These are phyloP conservation scores for Diaperis boleti DNA, from an alignment of 2,888 invertebrate genomes.

Conservation along the genomic window DNA sequence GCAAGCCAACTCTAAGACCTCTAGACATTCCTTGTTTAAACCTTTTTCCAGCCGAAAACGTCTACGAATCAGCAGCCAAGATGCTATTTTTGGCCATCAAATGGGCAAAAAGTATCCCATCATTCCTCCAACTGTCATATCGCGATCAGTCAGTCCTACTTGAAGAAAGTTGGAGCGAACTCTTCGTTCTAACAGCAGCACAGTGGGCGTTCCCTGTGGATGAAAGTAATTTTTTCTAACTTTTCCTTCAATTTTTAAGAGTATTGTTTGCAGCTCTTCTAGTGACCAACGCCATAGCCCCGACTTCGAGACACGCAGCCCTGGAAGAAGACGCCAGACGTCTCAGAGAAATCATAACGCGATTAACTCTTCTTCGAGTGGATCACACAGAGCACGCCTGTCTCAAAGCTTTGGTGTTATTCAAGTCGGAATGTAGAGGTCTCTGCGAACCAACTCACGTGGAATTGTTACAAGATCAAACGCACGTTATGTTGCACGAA, in stretches of 20 bases:
- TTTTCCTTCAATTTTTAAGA: neutral
- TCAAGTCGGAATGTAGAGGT: constrained; percentile 80
- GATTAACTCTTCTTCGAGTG: constrained; percentile 75
- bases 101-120: constrained; percentile 84
- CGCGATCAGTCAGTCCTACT: constrained; percentile 80
- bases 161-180: constrained; percentile 85
- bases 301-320: constrained; percentile 68
- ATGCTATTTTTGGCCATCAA: constrained; percentile 82
- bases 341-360: constrained; percentile 75
- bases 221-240: constrained; percentile 70
- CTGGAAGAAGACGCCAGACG: constrained; percentile 71
- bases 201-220: constrained; percentile 84
- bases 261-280: constrained; percentile 54
- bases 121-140: constrained; percentile 77
- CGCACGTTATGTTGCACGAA: constrained; percentile 81
- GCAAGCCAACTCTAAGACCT: constrained; percentile 50
- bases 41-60: constrained; percentile 71
- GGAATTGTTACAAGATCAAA: constrained; percentile 83
- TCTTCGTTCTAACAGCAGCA: constrained; percentile 85
- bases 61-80: constrained; percentile 80
- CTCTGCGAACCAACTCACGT: constrained; percentile 73
- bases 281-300: constrained; percentile 65
- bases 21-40: constrained; percentile 66
- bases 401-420: constrained; percentile 84
- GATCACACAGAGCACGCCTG: constrained; percentile 89